A percentile compares a stretch with the other conserved stretches of the same genome.
phyloP scores from a whole-genome alignment of 2,888 invertebrate genomes.

The Octonoba sinensis region DNA sequence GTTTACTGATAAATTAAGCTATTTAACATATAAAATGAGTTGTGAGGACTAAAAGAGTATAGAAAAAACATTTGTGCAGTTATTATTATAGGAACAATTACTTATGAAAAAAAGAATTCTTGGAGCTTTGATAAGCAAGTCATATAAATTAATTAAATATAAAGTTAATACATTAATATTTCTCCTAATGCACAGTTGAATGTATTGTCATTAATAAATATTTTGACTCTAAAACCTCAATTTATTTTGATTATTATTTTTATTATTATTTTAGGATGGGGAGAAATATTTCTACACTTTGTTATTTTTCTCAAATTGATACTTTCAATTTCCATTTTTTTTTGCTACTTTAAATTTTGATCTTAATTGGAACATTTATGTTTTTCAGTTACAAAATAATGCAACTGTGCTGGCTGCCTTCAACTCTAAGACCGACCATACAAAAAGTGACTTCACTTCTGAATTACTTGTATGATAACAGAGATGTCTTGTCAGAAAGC shows the following conservation, averaged over 20 bases:
- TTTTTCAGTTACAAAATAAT: constrained; percentile 79
- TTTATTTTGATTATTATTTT: background rate
- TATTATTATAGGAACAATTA: too few relatives aligned
- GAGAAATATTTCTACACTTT: background rate
- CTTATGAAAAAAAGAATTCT: too few relatives aligned
- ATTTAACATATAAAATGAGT: too few relatives aligned
- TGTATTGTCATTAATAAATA: too few relatives aligned
- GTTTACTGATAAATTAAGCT: too few relatives aligned
- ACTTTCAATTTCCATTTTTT: background rate
- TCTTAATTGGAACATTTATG: background rate
- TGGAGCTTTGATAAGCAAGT: too few relatives aligned
- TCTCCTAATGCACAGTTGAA: too few relatives aligned
- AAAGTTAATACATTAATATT: too few relatives aligned
- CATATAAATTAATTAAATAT: too few relatives aligned
- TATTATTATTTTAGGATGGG: background rate
- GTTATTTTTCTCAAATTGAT: background rate
- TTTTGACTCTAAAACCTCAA: background rate
- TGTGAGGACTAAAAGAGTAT: too few relatives aligned
- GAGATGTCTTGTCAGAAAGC: constrained; percentile 67
- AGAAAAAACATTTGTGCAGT: too few relatives aligned
- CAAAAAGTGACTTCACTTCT: constrained; percentile 75
- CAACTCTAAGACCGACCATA: constrained; percentile 73
- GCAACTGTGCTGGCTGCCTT: constrained; percentile 79
- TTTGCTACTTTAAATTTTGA: too few relatives aligned
- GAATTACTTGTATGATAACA: constrained; percentile 70